Base-by-base conservation (phyloP, 1,140 invertebrate genomes). In the Orius insidiosus region DNA sequence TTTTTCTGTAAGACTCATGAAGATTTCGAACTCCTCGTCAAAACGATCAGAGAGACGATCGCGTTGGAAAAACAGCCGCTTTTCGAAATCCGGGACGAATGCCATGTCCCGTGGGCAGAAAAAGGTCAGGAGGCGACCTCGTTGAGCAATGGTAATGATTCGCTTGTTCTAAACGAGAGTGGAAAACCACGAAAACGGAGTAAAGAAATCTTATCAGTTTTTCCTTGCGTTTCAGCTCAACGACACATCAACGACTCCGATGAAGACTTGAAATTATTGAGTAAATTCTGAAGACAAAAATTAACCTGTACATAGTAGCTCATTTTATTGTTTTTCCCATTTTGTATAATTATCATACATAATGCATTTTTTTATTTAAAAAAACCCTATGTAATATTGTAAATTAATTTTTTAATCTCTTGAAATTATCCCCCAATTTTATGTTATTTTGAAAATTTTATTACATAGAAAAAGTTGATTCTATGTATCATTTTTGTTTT, bases 1-100 rank as follows among this genome's bases (percentile, higher is more conserved):
- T 96, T 95, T 61, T 78, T 88, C 47, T 94, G 88, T 63, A 72
- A 74, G 54, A 85, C 77, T 13, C 82, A 88, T 65, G 66, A 65
- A 44, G 85, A 90, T 46, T 94, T 94, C 63, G 75, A 81, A 54
- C 69, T 78, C 44, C 65, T 94, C 49, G 83, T 85, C 57, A 62
- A 65, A 37, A 67, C 70, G 41, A 74, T 86, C 54, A 70, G 76
- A 61, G 67, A 71, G 44, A 61, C 86, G 38, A 74, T 83, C 52
- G 59, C 61, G 34, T 57, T 69, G 2, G 77, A 83, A 55, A 75
- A 70, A 31, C 80, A 85, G 56, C 74, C 83, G 2, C 56, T 89
- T n/a, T 85, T 88, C 61, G 84, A 87, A 67, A 63, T 88, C 11
- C 76, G 74, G 50, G 68, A 74, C 47, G 72, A 80, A 45, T 66